These are phyloP conservation scores for Onychomys leucogaster DNA, from an alignment of 2,797 vertebrate genomes.

Conservation along the genomic window DNA sequence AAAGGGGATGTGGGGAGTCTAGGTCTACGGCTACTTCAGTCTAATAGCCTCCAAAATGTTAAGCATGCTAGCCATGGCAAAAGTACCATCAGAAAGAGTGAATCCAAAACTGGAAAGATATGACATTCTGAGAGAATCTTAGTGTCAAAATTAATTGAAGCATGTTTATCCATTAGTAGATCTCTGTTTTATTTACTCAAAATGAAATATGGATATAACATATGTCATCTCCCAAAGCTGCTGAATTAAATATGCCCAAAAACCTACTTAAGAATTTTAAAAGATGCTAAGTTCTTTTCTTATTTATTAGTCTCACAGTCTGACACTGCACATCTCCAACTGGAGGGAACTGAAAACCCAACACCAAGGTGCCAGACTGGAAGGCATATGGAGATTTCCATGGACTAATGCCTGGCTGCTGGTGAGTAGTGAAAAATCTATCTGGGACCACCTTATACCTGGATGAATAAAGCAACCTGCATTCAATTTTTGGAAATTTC, in stretches of 20 bases:
- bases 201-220: slow-evolving; percentile 75
- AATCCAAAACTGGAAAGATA: slow-evolving; percentile 35
- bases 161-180: slow-evolving; percentile 68
- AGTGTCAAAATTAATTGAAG: slow-evolving; percentile 70
- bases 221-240: slow-evolving; percentile 59
- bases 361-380: slow-evolving; percentile 64
- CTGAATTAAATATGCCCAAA: slow-evolving; percentile 67
- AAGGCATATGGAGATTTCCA: slow-evolving; percentile 58
- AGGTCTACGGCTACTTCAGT: background rate
- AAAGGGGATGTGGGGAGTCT: background rate
- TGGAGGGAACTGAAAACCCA: slow-evolving; percentile 53
- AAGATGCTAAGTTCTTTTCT: slow-evolving; percentile 68
- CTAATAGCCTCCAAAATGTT: background rate
- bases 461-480: slow-evolving; percentile 28
- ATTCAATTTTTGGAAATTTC: slow-evolving; percentile 57
- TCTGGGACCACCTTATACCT: background rate
- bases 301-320: slow-evolving; percentile 73
- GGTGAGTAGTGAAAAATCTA: slow-evolving; percentile 39
- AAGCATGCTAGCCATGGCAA: background rate
- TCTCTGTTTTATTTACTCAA: slow-evolving; percentile 48
- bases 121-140: slow-evolving; percentile 63
- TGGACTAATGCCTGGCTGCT: slow-evolving; percentile 15
- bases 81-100: background rate
- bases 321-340: slow-evolving; percentile 41
- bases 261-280: slow-evolving; percentile 63